Base-by-base conservation (phyloP, 2,888 invertebrate species). In the Slavum lentiscoides region DNA sequence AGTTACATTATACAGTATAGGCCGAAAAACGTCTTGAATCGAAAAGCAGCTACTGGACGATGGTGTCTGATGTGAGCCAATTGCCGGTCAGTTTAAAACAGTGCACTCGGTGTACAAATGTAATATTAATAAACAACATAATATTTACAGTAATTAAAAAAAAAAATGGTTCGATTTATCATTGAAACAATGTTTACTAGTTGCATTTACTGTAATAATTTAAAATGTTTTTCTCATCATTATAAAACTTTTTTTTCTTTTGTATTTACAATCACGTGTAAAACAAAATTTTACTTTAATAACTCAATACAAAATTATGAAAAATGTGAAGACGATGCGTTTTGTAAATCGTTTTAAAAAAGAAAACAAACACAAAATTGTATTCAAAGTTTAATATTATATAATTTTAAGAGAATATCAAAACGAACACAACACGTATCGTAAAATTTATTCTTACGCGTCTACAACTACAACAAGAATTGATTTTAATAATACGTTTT, bases 351-450 rank as follows among this genome's bases (percentile, higher is more conserved):
- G 30, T 37, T 13, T 58, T 15, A 70, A n/a, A 58, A 70, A 70
- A 1, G 23, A 43, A 43, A 49, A 1, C 21, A 15, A 43, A 19
- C 43, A 73, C n/a, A 23, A 62, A 53, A 68, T 53, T 49, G 17
- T 30, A 30, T 53, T 73, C n/a, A 61, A 62, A 62, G 49, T 49
- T 53, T 49, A 62, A 62, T 72, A 11, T 37, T 62, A 61, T 19
- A 55, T 37, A 74, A 49, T 62, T 17, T 15, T 3, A 30, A 0
- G 13, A 37, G n/a, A 30, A 62, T 53, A 64, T 62, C 30, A 30
- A 74, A 30, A 49, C 11, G 15, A 49, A 62, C n/a, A 39, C 8
- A 39, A 39, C 9, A 37, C 19, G 15, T 30, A 53, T 23, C 5
- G n/a, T 30, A 37, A 74, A 39, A 53, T 61, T 23, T 49, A 30